Base-by-base conservation (phyloP, 2,888 invertebrate genomes). In the Zootermopsis nevadensis region DNA sequence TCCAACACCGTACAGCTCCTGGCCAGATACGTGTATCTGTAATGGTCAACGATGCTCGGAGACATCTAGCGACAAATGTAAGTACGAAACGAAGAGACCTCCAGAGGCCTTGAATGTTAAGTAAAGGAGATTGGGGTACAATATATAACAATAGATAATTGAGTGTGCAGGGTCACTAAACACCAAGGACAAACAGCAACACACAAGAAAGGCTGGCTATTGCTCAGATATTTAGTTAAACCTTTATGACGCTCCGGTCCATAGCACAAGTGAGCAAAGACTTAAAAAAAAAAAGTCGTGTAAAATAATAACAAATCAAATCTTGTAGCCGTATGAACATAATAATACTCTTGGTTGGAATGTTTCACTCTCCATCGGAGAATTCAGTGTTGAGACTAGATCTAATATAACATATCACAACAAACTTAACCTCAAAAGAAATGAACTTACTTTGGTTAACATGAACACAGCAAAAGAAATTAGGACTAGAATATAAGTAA, bases 171-270 rank as follows among this genome's bases (percentile, higher is more conserved):
- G 79, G 80, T 83, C 83, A 85, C 83, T 83, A 85, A 85, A 85
- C 85, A 85, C 85, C 85, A 83, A 85, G 82, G 84, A 85, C 85
- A 85, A 84, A 85, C 84, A 85, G 85, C 85, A 84, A 84, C 85
- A 85, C 86, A 86, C 85, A 85, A 84, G 82, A 85, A 86, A 84
- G 79, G 79, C 79, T 79, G 86, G 84, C 85, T 84, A 84, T 84
- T 84, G 84, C 84, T 84, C 80, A 80, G 80, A 82, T 77, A 83
- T 30, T 77, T 67, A 77, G 77, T 53, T 53, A 48, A 35, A 35
- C 35, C 35, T 74, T 74, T 38, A 74, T 33, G 38, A 24, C 38
- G 74, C 74, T 22, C 31, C 79, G 66, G 30, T 79, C 66, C 79
- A 55, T 53, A 79, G 79, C 66, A 79, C 79, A 79, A 79, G 79